These are phyloP conservation scores for Myiotriccus ornatus DNA, from an alignment of 2,797 vertebrate species.

Conservation along the genomic window DNA sequence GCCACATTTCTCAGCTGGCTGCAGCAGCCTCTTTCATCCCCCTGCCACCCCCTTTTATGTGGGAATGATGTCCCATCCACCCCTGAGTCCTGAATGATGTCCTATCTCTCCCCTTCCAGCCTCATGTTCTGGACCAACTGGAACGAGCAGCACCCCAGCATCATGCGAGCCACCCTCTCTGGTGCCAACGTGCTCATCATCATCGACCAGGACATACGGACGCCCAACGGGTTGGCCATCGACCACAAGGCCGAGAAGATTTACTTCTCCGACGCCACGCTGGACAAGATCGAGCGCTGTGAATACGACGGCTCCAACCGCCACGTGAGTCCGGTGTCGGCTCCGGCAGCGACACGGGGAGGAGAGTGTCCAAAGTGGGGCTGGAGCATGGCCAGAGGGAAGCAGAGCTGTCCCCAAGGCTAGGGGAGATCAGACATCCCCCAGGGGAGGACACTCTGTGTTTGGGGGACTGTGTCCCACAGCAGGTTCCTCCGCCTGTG, in stretches of 20 bases:
- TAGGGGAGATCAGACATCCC: fast-evolving
- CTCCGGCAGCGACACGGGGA: neutral
- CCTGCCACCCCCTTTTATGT: fast-evolving
- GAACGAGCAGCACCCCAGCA: conserved; percentile 96
- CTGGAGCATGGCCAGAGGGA: fast-evolving
- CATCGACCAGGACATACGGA: conserved; percentile 92
- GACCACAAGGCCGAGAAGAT: conserved; percentile 96
- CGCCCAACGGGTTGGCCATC: conserved; percentile 93
- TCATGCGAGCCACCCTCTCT: conserved; percentile 91
- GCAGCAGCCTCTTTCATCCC: neutral
- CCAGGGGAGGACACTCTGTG: neutral
- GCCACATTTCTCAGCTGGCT: neutral
- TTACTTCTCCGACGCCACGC: conserved; percentile 94
- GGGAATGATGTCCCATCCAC: neutral
- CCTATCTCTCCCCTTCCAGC: conserved; percentile 60
- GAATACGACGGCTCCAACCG: conserved; percentile 93
- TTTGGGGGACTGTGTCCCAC: neutral
- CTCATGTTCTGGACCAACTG: conserved; percentile 99
- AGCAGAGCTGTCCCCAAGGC: neutral
- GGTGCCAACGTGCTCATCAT: conserved; percentile 93
- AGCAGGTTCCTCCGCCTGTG: fast-evolving
- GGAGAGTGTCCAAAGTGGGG: fast-evolving
- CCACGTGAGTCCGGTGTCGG: conserved; percentile 79
- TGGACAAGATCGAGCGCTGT: conserved; percentile 97
- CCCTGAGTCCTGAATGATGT: neutral